Percentiles rank a stretch among this genome's conserved stretches.
Evolutionary conservation across 2,888 invertebrate species (phyloP).

Genomic region (Spicauda simplicius): DNA sequence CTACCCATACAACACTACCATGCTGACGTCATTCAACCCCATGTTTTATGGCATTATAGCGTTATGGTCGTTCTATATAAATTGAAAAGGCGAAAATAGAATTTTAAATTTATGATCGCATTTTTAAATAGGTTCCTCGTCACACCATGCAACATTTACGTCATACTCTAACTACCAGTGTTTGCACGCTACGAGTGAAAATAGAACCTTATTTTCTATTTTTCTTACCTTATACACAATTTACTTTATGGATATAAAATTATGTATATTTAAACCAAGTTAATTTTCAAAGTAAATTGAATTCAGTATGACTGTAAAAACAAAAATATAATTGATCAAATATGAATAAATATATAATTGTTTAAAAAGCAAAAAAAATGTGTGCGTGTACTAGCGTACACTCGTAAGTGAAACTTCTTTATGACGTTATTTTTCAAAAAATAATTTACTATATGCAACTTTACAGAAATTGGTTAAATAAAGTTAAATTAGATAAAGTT

Average conservation of each 20-base stretch:
- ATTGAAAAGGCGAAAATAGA: constrained; percentile 28
- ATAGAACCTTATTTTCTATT: constrained; percentile 1
- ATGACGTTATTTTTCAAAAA: no score
- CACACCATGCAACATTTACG: constrained; percentile 27
- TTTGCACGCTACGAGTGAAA: constrained; percentile 18
- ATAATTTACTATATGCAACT: no score
- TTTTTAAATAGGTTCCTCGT: constrained; percentile 14
- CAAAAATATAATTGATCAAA: no score
- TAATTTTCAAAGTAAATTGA: no score
- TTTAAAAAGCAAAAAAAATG: no score
- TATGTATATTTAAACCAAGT: background rate
- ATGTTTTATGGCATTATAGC: background rate
- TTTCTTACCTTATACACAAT: no score
- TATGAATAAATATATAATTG: no score
- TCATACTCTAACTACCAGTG: constrained; percentile 11
- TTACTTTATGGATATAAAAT: background rate
- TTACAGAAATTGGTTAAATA: no score
- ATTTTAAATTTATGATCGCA: constrained; percentile 33
- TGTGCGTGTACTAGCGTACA: no score
- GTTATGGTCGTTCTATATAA: constrained; percentile 17
- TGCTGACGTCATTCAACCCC: background rate
- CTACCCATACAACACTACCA: background rate
- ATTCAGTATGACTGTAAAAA: no score
- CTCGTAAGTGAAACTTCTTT: no score
- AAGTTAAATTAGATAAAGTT: no score